Evolutionary conservation across 2,888 invertebrate species (phyloP).

Genomic region (Tineola bisselliella): DNA sequence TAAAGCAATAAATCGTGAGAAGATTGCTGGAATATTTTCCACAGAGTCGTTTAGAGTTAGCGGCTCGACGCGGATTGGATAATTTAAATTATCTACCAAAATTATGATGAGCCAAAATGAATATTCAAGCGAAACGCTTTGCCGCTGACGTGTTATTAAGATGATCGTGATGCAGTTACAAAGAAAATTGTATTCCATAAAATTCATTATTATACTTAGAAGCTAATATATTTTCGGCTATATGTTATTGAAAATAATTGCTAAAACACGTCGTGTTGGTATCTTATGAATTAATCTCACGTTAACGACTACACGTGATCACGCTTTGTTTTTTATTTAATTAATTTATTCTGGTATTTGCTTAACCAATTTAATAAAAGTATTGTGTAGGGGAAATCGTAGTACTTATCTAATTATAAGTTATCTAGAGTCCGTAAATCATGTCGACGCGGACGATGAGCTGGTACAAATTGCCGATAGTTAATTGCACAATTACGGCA

Average conservation of each 20-base stretch:
- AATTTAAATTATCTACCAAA: slow-evolving; percentile 61
- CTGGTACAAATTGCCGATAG: slow-evolving; percentile 45
- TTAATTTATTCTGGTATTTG: not conserved
- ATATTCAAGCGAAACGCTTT: slow-evolving; percentile 65
- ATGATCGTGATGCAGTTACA: slow-evolving; percentile 62
- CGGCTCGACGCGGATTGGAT: slow-evolving; percentile 34
- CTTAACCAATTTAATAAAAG: not conserved
- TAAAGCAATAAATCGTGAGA: slow-evolving; percentile 42
- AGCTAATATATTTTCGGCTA: slow-evolving; percentile 61
- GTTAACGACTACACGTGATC: not conserved
- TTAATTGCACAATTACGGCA: slow-evolving; percentile 62
- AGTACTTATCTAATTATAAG: slow-evolving; percentile 11
- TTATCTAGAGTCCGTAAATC: slow-evolving; percentile 12
- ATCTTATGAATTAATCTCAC: not conserved
- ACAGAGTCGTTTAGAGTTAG: slow-evolving; percentile 6
- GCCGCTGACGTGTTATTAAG: slow-evolving; percentile 56
- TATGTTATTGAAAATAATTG: slow-evolving; percentile 55
- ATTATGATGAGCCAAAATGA: slow-evolving; percentile 62
- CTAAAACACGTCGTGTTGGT: not conserved
- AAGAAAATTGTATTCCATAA: slow-evolving; percentile 64
- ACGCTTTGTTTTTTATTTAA: not conserved
- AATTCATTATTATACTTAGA: slow-evolving; percentile 62
- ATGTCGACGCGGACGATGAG: slow-evolving; percentile 16
- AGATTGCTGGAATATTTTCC: slow-evolving; percentile 22
- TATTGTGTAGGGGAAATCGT: not conserved